A percentile compares a stretch with the other conserved stretches of the same genome.
Evolutionary conservation across 1,140 invertebrate genomes (phyloP).

Genomic region (Lordiphosa stackelbergi): DNA sequence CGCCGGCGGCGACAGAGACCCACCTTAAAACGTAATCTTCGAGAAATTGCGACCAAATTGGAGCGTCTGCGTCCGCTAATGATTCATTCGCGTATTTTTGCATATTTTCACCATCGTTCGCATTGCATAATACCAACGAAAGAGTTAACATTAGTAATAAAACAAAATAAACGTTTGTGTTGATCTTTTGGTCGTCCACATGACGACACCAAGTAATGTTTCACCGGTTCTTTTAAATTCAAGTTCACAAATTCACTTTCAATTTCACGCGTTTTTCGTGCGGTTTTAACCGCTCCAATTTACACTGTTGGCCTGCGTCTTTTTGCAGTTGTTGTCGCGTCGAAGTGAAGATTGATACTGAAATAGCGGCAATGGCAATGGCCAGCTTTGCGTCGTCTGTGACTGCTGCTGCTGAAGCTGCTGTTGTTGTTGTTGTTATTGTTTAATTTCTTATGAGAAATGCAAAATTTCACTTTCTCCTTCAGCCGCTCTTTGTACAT

Average conservation of each 20-base stretch:
- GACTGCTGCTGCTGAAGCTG: conserved; percentile 25
- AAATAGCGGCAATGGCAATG: conserved; percentile 22
- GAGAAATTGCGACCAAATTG: conserved; percentile 71
- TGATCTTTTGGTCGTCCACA: conserved; percentile 44
- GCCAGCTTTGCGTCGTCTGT: conserved; percentile 19
- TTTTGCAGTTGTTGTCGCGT: conserved; percentile 11
- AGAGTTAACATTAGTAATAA: conserved; percentile 18
- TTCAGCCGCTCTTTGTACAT: conserved; percentile 31
- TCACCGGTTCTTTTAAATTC: conserved; percentile 66
- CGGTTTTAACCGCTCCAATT: conserved; percentile 22
- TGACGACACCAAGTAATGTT: conserved; percentile 45
- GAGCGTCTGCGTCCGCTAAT: conserved; percentile 24
- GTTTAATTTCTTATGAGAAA: conserved; percentile 42
- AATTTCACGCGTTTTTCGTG: conserved; percentile 28
- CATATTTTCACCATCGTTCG: conserved; percentile 56
- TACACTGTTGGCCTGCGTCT: conserved; percentile 14
- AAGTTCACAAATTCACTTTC: conserved; percentile 50
- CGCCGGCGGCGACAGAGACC: conserved; percentile 3
- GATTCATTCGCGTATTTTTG: conserved; percentile 71
- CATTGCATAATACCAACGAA: conserved; percentile 55
- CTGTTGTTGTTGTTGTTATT: conserved; percentile 18
- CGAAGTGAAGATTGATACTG: conserved; percentile 38
- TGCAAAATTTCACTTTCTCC: conserved; percentile 75
- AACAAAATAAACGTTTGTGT: conserved; percentile 39
- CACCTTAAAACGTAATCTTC: conserved; percentile 76